A percentile compares a stretch with the other conserved stretches of the same genome.
phyloP scores from a whole-genome alignment of 2,797 vertebrate species.

The Halcyon leucocephala region DNA sequence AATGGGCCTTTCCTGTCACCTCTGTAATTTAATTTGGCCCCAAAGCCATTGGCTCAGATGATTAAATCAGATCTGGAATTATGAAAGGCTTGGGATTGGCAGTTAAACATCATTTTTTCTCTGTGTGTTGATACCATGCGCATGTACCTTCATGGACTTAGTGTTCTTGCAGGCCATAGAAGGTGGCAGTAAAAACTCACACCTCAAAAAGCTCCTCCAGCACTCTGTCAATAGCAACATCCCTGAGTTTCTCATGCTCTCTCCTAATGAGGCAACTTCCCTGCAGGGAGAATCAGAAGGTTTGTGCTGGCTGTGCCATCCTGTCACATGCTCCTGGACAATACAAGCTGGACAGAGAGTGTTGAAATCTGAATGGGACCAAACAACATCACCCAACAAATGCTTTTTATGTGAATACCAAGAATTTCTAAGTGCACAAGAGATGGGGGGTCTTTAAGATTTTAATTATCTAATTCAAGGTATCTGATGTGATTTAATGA shows the following conservation, averaged over 20 bases:
- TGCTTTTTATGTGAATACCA: background rate
- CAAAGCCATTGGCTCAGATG: slow-evolving; percentile 39
- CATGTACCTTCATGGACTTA: background rate
- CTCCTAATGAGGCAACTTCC: background rate
- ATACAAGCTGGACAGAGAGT: background rate
- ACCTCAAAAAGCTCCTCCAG: background rate
- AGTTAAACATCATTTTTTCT: background rate
- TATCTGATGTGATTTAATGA: background rate
- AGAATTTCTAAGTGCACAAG: background rate
- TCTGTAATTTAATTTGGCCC: slow-evolving; percentile 40
- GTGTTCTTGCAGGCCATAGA: background rate
- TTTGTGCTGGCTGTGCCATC: background rate
- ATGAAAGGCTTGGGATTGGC: background rate
- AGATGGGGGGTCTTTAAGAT: background rate
- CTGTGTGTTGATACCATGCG: background rate
- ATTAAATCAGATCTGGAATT: slow-evolving; percentile 32
- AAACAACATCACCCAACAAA: background rate
- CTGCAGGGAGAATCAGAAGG: background rate
- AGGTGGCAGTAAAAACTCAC: background rate
- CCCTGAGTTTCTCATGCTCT: background rate
- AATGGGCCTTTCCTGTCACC: background rate
- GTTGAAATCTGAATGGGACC: background rate
- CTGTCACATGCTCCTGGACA: background rate
- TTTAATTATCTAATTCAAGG: background rate
- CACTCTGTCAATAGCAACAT: background rate